phyloP scores from a whole-genome alignment of 2,113 vertebrate genomes.

The Catharus fuscescens region DNA sequence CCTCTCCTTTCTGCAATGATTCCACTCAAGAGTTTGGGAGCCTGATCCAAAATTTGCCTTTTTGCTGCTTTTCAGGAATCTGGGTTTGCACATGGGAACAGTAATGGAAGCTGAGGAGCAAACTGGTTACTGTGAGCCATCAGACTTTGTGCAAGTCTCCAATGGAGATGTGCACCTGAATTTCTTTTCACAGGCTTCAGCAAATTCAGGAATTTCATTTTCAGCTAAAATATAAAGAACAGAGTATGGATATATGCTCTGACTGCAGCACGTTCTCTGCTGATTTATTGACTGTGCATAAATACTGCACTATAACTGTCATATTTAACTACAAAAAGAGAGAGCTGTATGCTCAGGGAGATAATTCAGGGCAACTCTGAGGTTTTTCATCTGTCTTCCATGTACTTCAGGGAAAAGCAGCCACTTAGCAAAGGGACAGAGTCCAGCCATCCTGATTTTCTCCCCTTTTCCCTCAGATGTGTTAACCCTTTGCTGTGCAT shows the following conservation, averaged over 20 bases:
- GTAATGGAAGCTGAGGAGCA: not conserved
- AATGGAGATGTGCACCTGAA: not conserved
- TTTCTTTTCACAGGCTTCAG: not conserved
- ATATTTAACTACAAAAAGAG: slow-evolving; percentile 35
- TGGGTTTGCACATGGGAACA: not conserved
- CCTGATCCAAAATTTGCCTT: not conserved
- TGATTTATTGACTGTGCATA: slow-evolving; percentile 58
- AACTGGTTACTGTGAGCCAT: not conserved
- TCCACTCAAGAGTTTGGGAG: not conserved
- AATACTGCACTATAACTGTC: slow-evolving; percentile 25
- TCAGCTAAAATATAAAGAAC: not conserved
- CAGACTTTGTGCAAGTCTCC: not conserved
- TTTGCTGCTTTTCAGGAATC: not conserved
- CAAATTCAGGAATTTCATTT: slow-evolving; percentile 2
- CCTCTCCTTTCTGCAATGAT: not conserved
- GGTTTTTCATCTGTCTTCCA: slow-evolving; percentile 6
- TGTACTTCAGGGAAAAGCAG: not conserved
- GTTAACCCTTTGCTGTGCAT: not conserved
- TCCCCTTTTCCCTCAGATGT: not conserved
- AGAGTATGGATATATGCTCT: not conserved
- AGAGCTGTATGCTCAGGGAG: slow-evolving; percentile 22
- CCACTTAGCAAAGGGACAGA: not conserved
- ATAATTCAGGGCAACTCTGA: slow-evolving; percentile 16
- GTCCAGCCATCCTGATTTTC: not conserved
- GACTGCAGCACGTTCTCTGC: slow-evolving; percentile 24